Percentiles rank a stretch among this genome's conserved stretches.
Conservation (phyloP, 2,888 invertebrate species). For the Drosophila borealis region DNA sequence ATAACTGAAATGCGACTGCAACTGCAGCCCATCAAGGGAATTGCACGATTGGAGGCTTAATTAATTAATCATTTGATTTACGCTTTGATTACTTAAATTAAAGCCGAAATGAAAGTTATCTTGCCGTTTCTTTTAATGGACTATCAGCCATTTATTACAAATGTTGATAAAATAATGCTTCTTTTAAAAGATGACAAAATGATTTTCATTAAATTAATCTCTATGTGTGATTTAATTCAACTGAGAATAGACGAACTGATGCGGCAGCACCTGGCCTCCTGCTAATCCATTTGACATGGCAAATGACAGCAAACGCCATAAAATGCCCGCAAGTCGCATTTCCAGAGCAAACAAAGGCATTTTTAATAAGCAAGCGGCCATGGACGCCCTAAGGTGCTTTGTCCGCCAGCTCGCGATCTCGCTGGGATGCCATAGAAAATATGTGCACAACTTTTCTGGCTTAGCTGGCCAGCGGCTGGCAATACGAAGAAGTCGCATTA, state of each 20-base stretch:
- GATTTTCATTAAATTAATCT: no score
- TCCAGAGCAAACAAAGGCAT: conserved; percentile 37
- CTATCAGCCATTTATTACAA: no score
- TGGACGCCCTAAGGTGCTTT: conserved; percentile 7
- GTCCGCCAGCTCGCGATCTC: neutral
- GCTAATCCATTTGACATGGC: conserved; percentile 23
- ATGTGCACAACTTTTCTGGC: conserved; percentile 45
- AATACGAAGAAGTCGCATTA: conserved; percentile 24
- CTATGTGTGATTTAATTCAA: conserved; percentile 7
- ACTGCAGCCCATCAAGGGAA: conserved; percentile 4
- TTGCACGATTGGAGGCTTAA: conserved; percentile 26
- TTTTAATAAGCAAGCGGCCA: conserved; percentile 42
- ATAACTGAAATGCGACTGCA: conserved; percentile 11
- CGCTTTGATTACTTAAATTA: neutral
- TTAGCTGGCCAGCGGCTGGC: conserved; percentile 33
- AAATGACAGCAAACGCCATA: conserved; percentile 21
- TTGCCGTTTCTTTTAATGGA: neutral
- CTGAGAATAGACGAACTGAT: conserved; percentile 1
- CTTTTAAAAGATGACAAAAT: no score
- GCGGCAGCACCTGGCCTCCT: neutral
- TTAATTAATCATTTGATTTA: conserved; percentile 49
- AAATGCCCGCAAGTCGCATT: conserved; percentile 11
- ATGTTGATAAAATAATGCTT: no score
- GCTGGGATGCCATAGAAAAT: conserved; percentile 53
- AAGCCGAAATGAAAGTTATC: conserved; percentile 2